Base-by-base conservation (phyloP, 2,797 vertebrate species). In the Hydrolagus colliei region DNA sequence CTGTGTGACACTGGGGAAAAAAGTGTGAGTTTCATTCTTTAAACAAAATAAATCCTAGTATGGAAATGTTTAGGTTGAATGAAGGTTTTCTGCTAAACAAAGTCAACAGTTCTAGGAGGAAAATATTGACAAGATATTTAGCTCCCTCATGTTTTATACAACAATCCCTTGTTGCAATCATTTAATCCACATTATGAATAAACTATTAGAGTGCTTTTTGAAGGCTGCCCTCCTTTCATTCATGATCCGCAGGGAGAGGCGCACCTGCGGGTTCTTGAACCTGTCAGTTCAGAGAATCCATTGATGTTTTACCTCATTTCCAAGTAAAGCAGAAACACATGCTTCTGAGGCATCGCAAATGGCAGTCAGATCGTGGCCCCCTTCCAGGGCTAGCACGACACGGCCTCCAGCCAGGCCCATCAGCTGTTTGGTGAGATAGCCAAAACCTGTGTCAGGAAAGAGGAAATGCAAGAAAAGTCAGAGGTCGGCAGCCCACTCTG, bases 311-410 rank as follows among this genome's bases (percentile, higher is more conserved):
- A 99, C 98, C 97, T 98, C 96, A 0, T 96, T 97, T 88, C 97
- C 97, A 87, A 99, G 95, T 90, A 99, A 91, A 91, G 97, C 96
- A 87, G 97, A 97, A 88, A 99, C 96, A 85, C 98, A 99, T 6
- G 98, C 96, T 93, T 99, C 98, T 0, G 98, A 99, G 88, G 98
- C 97, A 72, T 99, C 98, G 0, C 98, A 99, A 90, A 99, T 99
- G 91, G 98, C 98, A 0, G 96, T 99, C 89, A 99, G 96, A 94
- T 99, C 98, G 0, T 99, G 98, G 91, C 98, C 98, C 71, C 98
- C 98, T 91, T 99, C 98, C 0, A 99, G 94, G 85, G 97, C 98
- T 52, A 99, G 94, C 84, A 99, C 94, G 0, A 99, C 63, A 2
- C 98, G 95, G 86, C 97, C 97, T 82, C 96, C 96, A 0, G 97